Conservation (phyloP, 1,140 invertebrate genomes). For the Monomorium pharaonis region DNA sequence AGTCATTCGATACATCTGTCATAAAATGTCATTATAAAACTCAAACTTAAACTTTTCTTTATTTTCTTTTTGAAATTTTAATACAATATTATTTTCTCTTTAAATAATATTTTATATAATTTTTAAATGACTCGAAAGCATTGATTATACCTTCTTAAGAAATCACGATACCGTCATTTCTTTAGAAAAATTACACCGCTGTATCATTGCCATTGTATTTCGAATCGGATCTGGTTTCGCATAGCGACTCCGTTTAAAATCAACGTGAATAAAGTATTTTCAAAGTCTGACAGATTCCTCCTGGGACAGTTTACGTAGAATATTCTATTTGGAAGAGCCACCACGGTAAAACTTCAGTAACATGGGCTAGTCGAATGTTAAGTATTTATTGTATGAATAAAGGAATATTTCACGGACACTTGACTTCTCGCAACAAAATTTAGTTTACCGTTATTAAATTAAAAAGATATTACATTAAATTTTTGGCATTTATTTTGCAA, state of each 20-base stretch:
- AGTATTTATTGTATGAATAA: constrained; percentile 2
- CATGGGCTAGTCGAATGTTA: neutral
- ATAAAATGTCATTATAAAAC: too few species aligned
- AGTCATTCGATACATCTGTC: too few species aligned
- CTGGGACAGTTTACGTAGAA: constrained; percentile 17
- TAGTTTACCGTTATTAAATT: neutral
- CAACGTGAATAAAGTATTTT: constrained; percentile 32
- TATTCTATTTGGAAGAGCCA: constrained; percentile 30
- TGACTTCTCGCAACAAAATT: neutral
- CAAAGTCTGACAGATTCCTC: constrained; percentile 38
- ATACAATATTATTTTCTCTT: too few species aligned
- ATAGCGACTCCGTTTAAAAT: neutral
- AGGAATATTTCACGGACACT: neutral
- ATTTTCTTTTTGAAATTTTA: too few species aligned
- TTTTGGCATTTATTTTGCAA: neutral
- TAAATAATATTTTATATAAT: too few species aligned
- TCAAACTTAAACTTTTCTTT: too few species aligned
- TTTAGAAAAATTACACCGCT: neutral
- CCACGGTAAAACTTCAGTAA: neutral
- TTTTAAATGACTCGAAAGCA: too few species aligned
- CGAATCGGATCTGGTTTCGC: neutral
- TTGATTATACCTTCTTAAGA: neutral
- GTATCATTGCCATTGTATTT: too few species aligned
- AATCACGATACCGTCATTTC: neutral
- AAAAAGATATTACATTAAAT: neutral